These are phyloP conservation scores for Eupeodes luniger DNA, from an alignment of 2,888 invertebrate genomes.

Conservation along the genomic window DNA sequence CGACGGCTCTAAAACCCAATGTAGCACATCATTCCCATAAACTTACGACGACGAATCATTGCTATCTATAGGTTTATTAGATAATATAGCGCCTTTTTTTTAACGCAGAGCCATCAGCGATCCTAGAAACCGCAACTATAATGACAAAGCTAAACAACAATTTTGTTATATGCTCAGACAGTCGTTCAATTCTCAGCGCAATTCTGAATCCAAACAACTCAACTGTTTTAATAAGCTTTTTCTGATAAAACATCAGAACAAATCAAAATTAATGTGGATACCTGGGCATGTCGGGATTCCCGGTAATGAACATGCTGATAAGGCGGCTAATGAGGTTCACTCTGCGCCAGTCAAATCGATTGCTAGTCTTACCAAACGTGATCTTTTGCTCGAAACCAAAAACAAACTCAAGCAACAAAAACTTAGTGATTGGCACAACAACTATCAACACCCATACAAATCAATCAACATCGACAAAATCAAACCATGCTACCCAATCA, in stretches of 20 bases:
- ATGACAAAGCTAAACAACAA: neutral
- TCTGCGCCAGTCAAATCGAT: neutral
- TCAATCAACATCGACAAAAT: no score
- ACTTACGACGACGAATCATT: constrained; percentile 1
- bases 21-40: constrained; percentile 1
- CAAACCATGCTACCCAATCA: no score
- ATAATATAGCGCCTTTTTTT: neutral
- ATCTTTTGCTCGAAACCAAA: neutral
- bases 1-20: neutral
- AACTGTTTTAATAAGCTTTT: neutral
- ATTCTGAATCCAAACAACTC: neutral
- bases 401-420: neutral
- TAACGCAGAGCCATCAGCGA: constrained; percentile 2
- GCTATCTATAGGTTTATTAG: neutral
- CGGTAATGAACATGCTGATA: neutral
- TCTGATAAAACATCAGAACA: neutral
- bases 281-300: neutral
- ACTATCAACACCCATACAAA: no score
- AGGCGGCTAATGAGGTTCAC: neutral
- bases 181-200: neutral
- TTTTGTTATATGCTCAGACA: constrained; percentile 3
- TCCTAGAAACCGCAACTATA: neutral
- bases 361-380: neutral
- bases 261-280: neutral
- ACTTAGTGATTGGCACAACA: no score